Base-by-base conservation (phyloP, 2,113 vertebrate species). In the Progne subis region DNA sequence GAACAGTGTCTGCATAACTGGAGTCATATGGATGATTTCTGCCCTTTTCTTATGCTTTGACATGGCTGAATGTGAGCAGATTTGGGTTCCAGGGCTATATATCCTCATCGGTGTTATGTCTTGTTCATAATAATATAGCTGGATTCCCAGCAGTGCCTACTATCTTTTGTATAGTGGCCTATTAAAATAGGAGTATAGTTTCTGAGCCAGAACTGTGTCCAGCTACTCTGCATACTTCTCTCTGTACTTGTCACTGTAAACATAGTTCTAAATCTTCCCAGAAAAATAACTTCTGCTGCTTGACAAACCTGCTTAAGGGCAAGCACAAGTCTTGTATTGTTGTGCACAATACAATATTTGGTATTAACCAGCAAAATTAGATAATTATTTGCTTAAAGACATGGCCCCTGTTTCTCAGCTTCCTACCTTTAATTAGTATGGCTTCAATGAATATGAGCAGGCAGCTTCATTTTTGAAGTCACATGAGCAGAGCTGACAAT, bases 1-100 rank as follows among this genome's bases (percentile, higher is more conserved):
- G 65, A 71, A 43, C 8, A 57, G 19, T 37, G 16, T 56, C 47
- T 79, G 25, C 20, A 0, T 31, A 20, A 41, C 14, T 47, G 46
- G 55, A 72, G 47, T 55, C 44, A 59, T 26, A 29, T 5, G 6
- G 32, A 26, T 88, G 29, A 68, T 24, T 71, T 69, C 17, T 83
- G 18, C 77, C 23, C n/a, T 89, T 86, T 77, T 65, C 28, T 49
- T 47, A 26, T 0, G 0, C 47, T 87, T 77, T 59, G 59, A 41
- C 0, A 1, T 67, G 50, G 9, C 25, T 0, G 5, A 12, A 3
- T 31, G 21, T 0, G 4, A 72, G 24, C 28, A 41, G 32, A 43
- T 80, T 39, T 32, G 29, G 10, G 14, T 86, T 92, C 19, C 32
- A 86, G 43, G 64, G 23, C 57, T 46, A 28, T 13, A 2, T 46